Evolutionary conservation across 2,888 invertebrate species (phyloP), one percentile per base, ranked within the genome.

Genomic region (Buathra laborator): DNA sequence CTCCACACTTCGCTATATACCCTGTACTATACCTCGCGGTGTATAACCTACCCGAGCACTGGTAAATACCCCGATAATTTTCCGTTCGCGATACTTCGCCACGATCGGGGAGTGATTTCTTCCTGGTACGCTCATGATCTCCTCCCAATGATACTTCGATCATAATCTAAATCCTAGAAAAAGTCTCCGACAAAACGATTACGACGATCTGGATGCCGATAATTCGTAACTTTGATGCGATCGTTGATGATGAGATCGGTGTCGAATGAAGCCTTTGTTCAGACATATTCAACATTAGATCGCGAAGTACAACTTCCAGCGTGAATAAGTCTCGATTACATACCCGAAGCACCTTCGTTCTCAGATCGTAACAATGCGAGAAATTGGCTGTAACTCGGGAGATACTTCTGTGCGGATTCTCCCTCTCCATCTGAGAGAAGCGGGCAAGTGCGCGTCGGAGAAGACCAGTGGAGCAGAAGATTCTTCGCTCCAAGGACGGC

Each of bases 61-160:
- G 81, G 78, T 59, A 68, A 46, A 79, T 84, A 75, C 68, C 83
- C 84, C 86, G 87, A 87, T 87, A 87, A 88, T 88, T 87, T 87
- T 79, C 75, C 79, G 75, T 77, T 81, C 79, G 56, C 81, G 75
- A 51, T 70, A 29, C 62, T 71, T 53, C 48, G 62, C 37, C 46
- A 67, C 75, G 44, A 71, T 70, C 64, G 78, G 71, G 72, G 37
- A 37, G 37, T 37, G 37, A 80, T 53, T 78, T 67, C 77, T 86
- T 81, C 81, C 86, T 77, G 86, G 86, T 86, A 64, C 43, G 78
- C 78, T 62, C 67, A 14, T 16, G 59, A 29, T 37, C 75, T 79
- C 62, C 44, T 48, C 43, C 70, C 79, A 56, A 77, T 77, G 44
- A 67, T 77, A 43, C 44, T 24, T 56, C 44, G n/a, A 68, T 59